phyloP scores from a whole-genome alignment of 1,140 invertebrate species.

The Medauroidea extradentata region DNA sequence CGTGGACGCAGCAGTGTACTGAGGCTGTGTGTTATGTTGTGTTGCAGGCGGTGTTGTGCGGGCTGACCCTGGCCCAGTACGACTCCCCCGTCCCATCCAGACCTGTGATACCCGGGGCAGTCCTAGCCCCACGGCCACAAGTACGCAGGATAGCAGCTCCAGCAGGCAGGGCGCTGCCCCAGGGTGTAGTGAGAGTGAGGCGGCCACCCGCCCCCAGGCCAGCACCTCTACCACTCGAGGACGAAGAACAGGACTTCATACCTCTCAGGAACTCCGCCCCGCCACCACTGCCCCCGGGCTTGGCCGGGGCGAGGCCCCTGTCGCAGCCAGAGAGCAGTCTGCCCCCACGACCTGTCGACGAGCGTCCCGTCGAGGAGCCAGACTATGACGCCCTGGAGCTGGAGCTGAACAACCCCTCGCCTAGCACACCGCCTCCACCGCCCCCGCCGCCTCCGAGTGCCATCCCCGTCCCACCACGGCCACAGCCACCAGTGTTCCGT shows the following conservation, averaged over 20 bases:
- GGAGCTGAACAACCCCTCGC: not conserved
- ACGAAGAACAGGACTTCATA: not conserved
- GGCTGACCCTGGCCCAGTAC: not conserved
- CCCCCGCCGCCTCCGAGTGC: not conserved
- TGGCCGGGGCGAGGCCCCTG: not conserved
- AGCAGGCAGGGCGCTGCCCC: not conserved
- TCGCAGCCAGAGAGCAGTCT: not conserved
- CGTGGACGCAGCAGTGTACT: no score
- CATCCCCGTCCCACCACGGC: not conserved
- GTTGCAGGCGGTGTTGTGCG: not conserved
- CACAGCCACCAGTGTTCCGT: slow-evolving; percentile 1
- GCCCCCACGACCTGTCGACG: not conserved
- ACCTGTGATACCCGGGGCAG: not conserved
- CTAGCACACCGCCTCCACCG: not conserved
- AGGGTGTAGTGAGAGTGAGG: not conserved
- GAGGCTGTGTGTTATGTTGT: no score
- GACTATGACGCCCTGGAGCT: not conserved
- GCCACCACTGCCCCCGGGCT: not conserved
- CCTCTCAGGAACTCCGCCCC: no score
- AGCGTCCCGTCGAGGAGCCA: not conserved
- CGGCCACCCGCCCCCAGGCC: not conserved
- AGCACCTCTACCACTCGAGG: not conserved
- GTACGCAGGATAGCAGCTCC: not conserved
- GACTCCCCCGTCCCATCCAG: not conserved
- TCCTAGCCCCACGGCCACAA: not conserved